Conservation (phyloP, 2,888 invertebrate species). For the Rhimphoctona megacephalus region DNA sequence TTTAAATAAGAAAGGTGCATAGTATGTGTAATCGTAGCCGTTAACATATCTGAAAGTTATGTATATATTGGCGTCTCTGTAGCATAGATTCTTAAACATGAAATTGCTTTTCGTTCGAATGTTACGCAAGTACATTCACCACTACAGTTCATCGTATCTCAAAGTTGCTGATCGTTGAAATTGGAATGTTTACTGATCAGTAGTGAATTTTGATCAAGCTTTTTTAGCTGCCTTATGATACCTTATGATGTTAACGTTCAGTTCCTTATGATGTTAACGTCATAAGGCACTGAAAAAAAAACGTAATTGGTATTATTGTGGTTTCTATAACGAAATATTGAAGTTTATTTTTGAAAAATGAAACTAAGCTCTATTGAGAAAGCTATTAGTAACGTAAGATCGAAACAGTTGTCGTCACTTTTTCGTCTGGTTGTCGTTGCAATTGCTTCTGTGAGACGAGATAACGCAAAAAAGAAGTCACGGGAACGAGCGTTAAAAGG, state of each 20-base stretch:
- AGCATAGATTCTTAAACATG: slow-evolving; percentile 8
- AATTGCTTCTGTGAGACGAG: slow-evolving; percentile 33
- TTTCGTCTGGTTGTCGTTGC: slow-evolving; percentile 31
- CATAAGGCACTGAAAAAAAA: neutral
- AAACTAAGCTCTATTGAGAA: neutral
- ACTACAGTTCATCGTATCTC: neutral
- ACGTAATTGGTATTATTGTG: neutral
- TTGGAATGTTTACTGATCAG: neutral
- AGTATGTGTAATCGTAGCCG: slow-evolving; percentile 3
- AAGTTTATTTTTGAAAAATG: no score
- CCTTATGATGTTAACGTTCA: no score
- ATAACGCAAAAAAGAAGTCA: slow-evolving; percentile 24
- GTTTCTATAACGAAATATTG: neutral
- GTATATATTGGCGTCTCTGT: slow-evolving; percentile 3
- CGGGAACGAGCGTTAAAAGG: slow-evolving; percentile 13
- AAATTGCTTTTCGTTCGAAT: neutral
- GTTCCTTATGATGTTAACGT: no score
- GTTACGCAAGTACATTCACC: slow-evolving; percentile 5
- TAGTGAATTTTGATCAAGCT: neutral
- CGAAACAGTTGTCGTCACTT: slow-evolving; percentile 33
- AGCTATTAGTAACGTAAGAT: neutral
- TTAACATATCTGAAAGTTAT: slow-evolving; percentile 32
- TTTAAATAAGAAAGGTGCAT: neutral
- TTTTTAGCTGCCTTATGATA: no score
- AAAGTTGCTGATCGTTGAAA: neutral